Percentiles rank a stretch among this genome's conserved stretches.
phyloP scores from a whole-genome alignment of 2,888 invertebrate genomes.

The Nephrotoma flavescens region DNA sequence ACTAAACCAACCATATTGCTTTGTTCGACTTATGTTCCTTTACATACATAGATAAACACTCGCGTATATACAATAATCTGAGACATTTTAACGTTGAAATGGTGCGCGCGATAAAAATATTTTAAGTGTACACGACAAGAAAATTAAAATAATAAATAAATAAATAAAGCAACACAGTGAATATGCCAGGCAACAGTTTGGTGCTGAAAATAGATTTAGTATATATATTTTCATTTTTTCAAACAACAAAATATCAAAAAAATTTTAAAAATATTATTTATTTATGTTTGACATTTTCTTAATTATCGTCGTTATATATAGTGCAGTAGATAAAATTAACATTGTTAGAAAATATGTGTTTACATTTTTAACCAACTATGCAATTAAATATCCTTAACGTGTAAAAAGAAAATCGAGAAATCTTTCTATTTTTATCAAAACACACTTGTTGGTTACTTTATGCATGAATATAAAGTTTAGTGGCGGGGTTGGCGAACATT shows the following conservation, averaged over 20 bases:
- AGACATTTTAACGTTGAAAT: neutral
- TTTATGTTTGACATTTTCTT: neutral
- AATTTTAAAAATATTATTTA: neutral
- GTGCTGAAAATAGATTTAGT: neutral
- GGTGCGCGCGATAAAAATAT: neutral
- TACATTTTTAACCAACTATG: neutral
- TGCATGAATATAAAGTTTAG: neutral
- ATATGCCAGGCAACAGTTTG: neutral
- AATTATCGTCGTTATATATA: neutral
- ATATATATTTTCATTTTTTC: neutral
- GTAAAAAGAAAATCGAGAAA: too few relatives aligned
- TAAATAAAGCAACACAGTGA: neutral
- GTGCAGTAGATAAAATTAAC: too few relatives aligned
- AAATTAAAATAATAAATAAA: neutral
- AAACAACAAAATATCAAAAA: neutral
- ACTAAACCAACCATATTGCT: neutral
- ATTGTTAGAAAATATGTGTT: too few relatives aligned
- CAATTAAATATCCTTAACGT: neutral
- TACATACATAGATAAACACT: neutral
- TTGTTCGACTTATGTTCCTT: neutral
- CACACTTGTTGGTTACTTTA: neutral
- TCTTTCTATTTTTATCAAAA: neutral
- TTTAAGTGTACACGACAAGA: neutral
- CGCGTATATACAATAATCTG: neutral
- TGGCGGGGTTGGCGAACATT: too few relatives aligned